Percentiles rank a stretch among this genome's conserved stretches.
These are phyloP conservation scores for Calycopis cecrops DNA, from an alignment of 1,140 invertebrate species.

Conservation along the genomic window DNA sequence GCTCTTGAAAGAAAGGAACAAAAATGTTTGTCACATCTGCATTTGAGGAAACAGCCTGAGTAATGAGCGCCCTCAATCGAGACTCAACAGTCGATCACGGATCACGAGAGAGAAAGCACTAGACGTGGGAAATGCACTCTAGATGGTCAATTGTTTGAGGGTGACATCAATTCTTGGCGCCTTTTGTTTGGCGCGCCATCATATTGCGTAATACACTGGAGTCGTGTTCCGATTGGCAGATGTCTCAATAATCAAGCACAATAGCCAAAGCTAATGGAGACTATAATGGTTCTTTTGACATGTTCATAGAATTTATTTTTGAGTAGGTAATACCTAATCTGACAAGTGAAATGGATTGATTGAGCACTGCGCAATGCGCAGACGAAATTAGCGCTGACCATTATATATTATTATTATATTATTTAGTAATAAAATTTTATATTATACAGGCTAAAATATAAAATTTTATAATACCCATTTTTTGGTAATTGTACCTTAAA, in stretches of 20 bases:
- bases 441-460: no score
- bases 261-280: background rate
- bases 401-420: no score
- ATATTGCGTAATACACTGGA: constrained; percentile 12
- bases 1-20: background rate
- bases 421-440: no score
- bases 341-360: no score
- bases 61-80: constrained; percentile 27
- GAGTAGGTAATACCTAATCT: no score
- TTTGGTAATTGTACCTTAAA: no score
- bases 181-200: constrained; percentile 10
- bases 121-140: constrained; percentile 28
- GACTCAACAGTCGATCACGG: constrained; percentile 36
- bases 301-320: no score
- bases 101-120: constrained; percentile 37
- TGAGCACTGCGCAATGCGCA: no score
- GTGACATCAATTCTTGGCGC: constrained; percentile 13
- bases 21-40: background rate
- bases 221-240: constrained; percentile 15
- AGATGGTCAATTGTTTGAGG: constrained; percentile 29
- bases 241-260: constrained; percentile 1
- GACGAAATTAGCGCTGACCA: no score
- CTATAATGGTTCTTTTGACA: no score
- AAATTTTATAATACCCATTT: no score
- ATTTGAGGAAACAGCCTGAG: constrained; percentile 17